Evolutionary conservation across 1,140 invertebrate species (phyloP).

Genomic region (Scaptomyza pallida): DNA sequence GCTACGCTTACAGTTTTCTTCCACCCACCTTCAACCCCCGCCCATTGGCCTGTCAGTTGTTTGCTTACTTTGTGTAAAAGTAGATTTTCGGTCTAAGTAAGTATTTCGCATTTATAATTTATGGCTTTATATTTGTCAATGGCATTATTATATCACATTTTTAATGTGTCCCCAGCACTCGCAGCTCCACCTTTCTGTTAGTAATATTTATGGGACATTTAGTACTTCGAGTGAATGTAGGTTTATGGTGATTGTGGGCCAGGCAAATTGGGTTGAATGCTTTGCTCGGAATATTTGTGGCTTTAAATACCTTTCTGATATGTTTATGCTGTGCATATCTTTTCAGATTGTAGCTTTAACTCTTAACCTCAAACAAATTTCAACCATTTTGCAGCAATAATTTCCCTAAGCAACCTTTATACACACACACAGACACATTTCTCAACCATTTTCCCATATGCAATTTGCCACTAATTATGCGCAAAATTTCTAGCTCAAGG

Average conservation of each 20-base stretch:
- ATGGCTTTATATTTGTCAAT: conserved; percentile 82
- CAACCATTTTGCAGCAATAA: conserved; percentile 21
- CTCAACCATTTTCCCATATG: conserved; percentile 69
- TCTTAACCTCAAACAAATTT: not conserved
- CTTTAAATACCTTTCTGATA: not conserved
- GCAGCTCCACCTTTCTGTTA: conserved; percentile 25
- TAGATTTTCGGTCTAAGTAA: conserved; percentile 80
- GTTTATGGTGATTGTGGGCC: conserved; percentile 61
- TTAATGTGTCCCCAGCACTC: conserved; percentile 50
- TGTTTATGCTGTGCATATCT: not conserved
- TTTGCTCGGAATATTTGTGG: not conserved
- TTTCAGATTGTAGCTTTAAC: not conserved
- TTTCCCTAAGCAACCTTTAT: conserved; percentile 25
- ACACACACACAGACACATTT: conserved; percentile 5
- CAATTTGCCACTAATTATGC: conserved; percentile 80
- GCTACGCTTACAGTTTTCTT: conserved; percentile 72
- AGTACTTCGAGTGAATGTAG: conserved; percentile 54
- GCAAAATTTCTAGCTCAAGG: conserved; percentile 80
- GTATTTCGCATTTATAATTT: conserved; percentile 82
- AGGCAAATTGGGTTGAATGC: conserved; percentile 52
- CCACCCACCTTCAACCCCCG: not conserved
- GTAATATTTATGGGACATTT: conserved; percentile 74
- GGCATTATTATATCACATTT: conserved; percentile 80
- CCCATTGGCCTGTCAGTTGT: conserved; percentile 31
- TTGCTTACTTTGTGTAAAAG: conserved; percentile 61